These are phyloP conservation scores for Aphidius gifuensis DNA, from an alignment of 1,140 invertebrate genomes.

Conservation along the genomic window DNA sequence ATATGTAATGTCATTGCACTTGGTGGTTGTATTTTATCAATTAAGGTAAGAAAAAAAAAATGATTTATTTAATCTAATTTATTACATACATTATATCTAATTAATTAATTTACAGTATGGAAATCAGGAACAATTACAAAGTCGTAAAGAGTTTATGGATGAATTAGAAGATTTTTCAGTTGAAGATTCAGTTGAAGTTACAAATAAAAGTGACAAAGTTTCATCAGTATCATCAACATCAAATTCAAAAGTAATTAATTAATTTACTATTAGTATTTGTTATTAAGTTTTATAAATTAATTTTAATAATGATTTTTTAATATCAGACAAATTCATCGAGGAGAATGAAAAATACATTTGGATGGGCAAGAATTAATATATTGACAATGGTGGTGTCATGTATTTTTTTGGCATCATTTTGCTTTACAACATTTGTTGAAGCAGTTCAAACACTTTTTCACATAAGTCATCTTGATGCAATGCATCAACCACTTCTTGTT, in stretches of 20 bases:
- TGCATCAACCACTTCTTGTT: conserved; percentile 63
- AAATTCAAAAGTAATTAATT: conserved; percentile 34
- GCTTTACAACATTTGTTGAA: conserved; percentile 79
- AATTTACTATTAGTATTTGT: neutral
- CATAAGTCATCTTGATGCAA: conserved; percentile 73
- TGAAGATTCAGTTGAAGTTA: neutral
- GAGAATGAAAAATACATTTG: conserved; percentile 82
- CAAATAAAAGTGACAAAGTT: conserved; percentile 32
- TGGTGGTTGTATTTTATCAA: conserved; percentile 67
- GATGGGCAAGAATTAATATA: conserved; percentile 86
- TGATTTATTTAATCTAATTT: neutral
- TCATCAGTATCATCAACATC: conserved; percentile 29
- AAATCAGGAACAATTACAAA: conserved; percentile 22
- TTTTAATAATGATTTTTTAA: conserved; percentile 9
- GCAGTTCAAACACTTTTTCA: conserved; percentile 76
- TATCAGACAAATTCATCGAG: conserved; percentile 59
- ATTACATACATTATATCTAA: neutral
- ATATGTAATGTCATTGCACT: conserved; percentile 78
- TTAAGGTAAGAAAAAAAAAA: conserved; percentile 60
- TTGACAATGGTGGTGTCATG: conserved; percentile 77
- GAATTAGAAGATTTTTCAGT: too few relatives aligned
- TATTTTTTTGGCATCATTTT: conserved; percentile 78
- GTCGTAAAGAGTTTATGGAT: conserved; percentile 16
- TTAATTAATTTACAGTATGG: conserved; percentile 28
- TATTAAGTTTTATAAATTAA: neutral